Evolutionary conservation across 1,140 invertebrate species (phyloP).

Genomic region (Drosophila yakuba): DNA sequence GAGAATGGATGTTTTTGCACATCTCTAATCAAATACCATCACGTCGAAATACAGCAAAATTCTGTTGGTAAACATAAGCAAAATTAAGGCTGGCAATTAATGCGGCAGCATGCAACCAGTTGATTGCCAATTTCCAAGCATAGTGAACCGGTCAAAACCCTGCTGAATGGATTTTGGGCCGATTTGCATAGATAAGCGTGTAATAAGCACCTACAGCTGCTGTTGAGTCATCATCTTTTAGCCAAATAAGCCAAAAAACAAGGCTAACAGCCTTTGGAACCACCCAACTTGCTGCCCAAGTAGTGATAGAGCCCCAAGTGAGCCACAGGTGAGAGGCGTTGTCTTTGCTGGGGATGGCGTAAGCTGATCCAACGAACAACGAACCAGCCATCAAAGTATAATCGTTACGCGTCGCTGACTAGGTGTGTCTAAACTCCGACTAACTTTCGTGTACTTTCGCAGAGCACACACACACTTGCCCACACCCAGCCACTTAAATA

Average conservation of each 20-base stretch:
- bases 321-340: constrained; percentile 50
- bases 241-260: constrained; percentile 36
- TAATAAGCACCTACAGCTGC: constrained; percentile 34
- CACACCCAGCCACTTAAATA: constrained; percentile 10
- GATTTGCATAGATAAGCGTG: constrained; percentile 1
- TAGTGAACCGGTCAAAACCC: background rate
- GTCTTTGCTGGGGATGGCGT: constrained; percentile 50
- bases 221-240: constrained; percentile 71
- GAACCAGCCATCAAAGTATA: constrained; percentile 20
- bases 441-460: constrained; percentile 38
- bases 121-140: background rate
- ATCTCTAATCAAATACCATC: constrained; percentile 13
- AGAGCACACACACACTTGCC: constrained; percentile 6
- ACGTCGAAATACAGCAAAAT: constrained; percentile 29
- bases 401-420: constrained; percentile 71
- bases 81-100: constrained; percentile 15
- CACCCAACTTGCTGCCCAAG: constrained; percentile 8
- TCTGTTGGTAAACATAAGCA: constrained; percentile 33
- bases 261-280: constrained; percentile 39
- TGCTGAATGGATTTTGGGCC: constrained; percentile 34
- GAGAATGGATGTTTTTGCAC: no score
- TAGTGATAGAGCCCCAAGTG: constrained; percentile 56
- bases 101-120: constrained; percentile 45
- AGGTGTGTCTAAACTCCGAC: constrained; percentile 68
- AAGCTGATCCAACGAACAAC: constrained; percentile 47